A percentile compares a stretch with the other conserved stretches of the same genome.
Conservation (phyloP, 2,888 invertebrate species). For the Epinotia ramella region DNA sequence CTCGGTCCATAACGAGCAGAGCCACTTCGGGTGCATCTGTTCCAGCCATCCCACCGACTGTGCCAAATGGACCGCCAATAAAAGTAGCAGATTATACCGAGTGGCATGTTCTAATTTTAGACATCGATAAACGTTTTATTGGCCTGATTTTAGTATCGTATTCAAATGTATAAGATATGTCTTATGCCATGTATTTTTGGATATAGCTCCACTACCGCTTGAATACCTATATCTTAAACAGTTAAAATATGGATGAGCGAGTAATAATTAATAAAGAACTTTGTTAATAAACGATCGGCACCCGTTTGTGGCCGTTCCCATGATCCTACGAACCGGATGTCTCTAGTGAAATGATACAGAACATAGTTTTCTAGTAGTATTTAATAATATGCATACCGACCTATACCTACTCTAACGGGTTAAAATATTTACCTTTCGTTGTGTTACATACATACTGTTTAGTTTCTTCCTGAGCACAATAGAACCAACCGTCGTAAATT, state of each 20-base stretch:
- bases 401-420: not conserved
- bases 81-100: constrained; percentile 38
- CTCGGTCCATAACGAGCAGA: constrained; percentile 33
- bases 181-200: not conserved
- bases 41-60: constrained; percentile 28
- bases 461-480: no score
- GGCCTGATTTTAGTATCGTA: constrained; percentile 17
- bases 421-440: not conserved
- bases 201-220: not conserved
- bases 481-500: not conserved
- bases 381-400: not conserved
- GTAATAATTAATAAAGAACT: not conserved
- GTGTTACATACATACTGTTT: not conserved
- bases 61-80: constrained; percentile 43
- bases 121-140: constrained; percentile 33
- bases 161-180: not conserved
- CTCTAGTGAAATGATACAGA: not conserved
- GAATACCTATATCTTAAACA: no score
- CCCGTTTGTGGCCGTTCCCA: not conserved
- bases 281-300: not conserved
- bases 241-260: no score
- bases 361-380: not conserved
- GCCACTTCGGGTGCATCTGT: constrained; percentile 34
- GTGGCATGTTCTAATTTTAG: constrained; percentile 42
- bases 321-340: not conserved